Percentiles rank a stretch among this genome's conserved stretches.
phyloP scores from a whole-genome alignment of 2,888 invertebrate species.

The Lagria hirta region DNA sequence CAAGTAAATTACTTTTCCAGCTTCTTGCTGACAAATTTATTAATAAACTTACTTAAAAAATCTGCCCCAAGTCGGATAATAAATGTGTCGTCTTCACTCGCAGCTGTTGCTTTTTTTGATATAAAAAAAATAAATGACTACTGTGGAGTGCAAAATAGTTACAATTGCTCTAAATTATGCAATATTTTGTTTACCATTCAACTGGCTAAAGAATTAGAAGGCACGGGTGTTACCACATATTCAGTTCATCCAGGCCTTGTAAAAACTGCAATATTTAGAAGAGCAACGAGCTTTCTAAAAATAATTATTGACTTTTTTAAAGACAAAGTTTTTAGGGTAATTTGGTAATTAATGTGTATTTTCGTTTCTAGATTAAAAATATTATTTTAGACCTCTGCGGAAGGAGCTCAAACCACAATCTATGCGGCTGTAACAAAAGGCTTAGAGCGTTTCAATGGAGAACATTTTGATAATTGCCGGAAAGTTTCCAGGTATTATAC shows the following conservation, averaged over 20 bases:
- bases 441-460: slow-evolving; percentile 40
- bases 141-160: slow-evolving; percentile 20
- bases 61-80: slow-evolving; percentile 30
- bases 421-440: slow-evolving; percentile 42
- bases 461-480: slow-evolving; percentile 47
- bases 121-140: slow-evolving; percentile 32
- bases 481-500: slow-evolving; percentile 23
- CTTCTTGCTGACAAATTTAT: slow-evolving; percentile 67
- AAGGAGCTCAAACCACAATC: slow-evolving; percentile 45
- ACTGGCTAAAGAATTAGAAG: slow-evolving; percentile 30
- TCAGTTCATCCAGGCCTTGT: slow-evolving; percentile 38
- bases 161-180: slow-evolving; percentile 37
- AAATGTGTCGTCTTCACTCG: slow-evolving; percentile 30
- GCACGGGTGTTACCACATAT: slow-evolving; percentile 34
- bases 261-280: neutral
- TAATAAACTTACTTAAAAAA: slow-evolving; percentile 55
- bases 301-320: too few relatives aligned
- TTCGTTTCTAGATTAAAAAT: too few relatives aligned
- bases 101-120: slow-evolving; percentile 26
- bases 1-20: slow-evolving; percentile 72
- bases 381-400: slow-evolving; percentile 27
- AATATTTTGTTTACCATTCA: slow-evolving; percentile 35
- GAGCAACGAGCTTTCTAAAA: neutral
- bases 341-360: too few relatives aligned
- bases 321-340: too few relatives aligned